Evolutionary conservation across 2,113 vertebrate species (phyloP).

Genomic region (Leucosticte australis): DNA sequence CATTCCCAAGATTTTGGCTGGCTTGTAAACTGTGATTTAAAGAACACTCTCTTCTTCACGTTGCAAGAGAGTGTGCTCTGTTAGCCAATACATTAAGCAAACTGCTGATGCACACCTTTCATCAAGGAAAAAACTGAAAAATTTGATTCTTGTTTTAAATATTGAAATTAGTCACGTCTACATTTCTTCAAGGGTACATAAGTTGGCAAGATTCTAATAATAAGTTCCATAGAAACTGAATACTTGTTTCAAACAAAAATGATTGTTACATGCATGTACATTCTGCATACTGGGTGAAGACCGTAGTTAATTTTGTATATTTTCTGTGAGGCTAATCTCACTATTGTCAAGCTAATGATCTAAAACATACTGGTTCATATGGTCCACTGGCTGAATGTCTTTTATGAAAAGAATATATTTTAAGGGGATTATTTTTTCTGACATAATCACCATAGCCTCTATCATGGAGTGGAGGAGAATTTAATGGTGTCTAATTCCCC

Average conservation of each 20-base stretch:
- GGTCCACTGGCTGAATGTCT: not conserved
- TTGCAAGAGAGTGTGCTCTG: not conserved
- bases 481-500: not conserved
- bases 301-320: not conserved
- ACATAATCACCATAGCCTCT: not conserved
- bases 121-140: not conserved
- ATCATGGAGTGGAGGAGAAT: not conserved
- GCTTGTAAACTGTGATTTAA: not conserved
- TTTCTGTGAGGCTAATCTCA: not conserved
- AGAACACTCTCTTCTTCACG: not conserved
- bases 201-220: not conserved
- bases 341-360: not conserved
- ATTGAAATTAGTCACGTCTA: not conserved
- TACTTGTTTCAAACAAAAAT: not conserved
- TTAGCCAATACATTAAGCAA: not conserved
- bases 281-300: not conserved
- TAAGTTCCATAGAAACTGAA: not conserved
- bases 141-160: not conserved
- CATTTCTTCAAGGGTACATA: not conserved
- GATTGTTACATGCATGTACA: not conserved
- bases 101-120: not conserved
- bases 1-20: not conserved
- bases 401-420: not conserved
- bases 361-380: not conserved
- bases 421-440: not conserved